Percentiles rank a stretch among this genome's conserved stretches.
phyloP scores from a whole-genome alignment of 1,140 invertebrate species.

The Belonocnema kinseyi region DNA sequence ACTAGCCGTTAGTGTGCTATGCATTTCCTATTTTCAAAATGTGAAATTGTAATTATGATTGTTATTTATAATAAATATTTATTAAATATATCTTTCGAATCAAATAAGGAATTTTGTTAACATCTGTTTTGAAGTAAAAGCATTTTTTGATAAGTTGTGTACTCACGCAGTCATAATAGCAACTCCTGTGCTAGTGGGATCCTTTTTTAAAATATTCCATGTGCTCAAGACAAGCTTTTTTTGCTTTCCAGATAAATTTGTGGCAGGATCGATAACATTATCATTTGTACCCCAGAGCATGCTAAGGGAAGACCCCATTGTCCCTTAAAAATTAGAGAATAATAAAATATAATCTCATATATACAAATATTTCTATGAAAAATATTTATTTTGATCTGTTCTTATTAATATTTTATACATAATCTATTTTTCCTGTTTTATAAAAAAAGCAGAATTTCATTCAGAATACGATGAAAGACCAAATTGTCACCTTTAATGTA shows the following conservation, averaged over 20 bases:
- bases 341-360: background rate
- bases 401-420: too few relatives aligned
- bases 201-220: slow-evolving; percentile 74
- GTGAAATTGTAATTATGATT: too few relatives aligned
- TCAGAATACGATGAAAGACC: slow-evolving; percentile 31
- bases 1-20: too few relatives aligned
- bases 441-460: slow-evolving; percentile 8
- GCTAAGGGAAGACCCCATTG: slow-evolving; percentile 59
- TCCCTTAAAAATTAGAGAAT: slow-evolving; percentile 36
- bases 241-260: slow-evolving; percentile 74
- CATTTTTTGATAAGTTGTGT: background rate
- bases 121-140: too few relatives aligned
- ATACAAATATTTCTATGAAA: background rate
- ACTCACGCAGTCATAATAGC: slow-evolving; percentile 76
- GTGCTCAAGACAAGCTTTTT: slow-evolving; percentile 73
- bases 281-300: slow-evolving; percentile 57
- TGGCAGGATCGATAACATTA: slow-evolving; percentile 67
- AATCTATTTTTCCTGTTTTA: slow-evolving; percentile 36
- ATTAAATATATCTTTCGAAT: too few relatives aligned
- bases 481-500: slow-evolving; percentile 37
- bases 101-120: too few relatives aligned
- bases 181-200: slow-evolving; percentile 73
- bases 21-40: too few relatives aligned
- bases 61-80: too few relatives aligned
- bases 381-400: background rate